These are phyloP conservation scores for Chaenodraco wilsoni DNA, from an alignment of 2,797 vertebrate species.

Conservation along the genomic window DNA sequence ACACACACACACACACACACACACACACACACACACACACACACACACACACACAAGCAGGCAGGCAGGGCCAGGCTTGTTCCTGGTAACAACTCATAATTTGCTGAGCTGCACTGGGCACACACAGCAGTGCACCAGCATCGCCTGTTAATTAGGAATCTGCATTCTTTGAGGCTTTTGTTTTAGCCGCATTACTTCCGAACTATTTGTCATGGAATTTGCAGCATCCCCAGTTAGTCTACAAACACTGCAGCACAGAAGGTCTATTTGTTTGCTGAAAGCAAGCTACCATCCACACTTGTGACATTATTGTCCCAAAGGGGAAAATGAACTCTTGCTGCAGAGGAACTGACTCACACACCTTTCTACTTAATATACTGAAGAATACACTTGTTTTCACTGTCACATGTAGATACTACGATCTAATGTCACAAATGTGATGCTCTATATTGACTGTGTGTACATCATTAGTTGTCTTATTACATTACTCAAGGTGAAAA, in stretches of 20 bases:
- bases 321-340: slow-evolving; percentile 51
- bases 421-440: slow-evolving; percentile 16
- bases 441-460: slow-evolving; percentile 14
- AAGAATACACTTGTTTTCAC: slow-evolving; percentile 25
- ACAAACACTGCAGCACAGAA: slow-evolving; percentile 70
- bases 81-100: slow-evolving; percentile 58
- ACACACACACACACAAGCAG: slow-evolving; percentile 17
- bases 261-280: slow-evolving; percentile 71
- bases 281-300: slow-evolving; percentile 44
- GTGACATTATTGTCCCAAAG: slow-evolving; percentile 48
- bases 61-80: slow-evolving; percentile 35
- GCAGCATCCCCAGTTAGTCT: slow-evolving; percentile 65
- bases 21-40: slow-evolving; percentile 1
- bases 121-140: slow-evolving; percentile 62
- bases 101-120: slow-evolving; percentile 58
- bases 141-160: slow-evolving; percentile 76
- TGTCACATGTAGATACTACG: slow-evolving; percentile 5
- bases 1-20: slow-evolving; percentile 19
- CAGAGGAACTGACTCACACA: slow-evolving; percentile 22
- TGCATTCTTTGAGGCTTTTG: slow-evolving; percentile 82
- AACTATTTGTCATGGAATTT: slow-evolving; percentile 87
- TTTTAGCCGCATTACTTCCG: slow-evolving; percentile 85
- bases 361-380: slow-evolving; percentile 32
- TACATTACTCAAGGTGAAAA: background rate
- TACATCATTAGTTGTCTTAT: slow-evolving; percentile 3